phyloP scores from a whole-genome alignment of 2,888 invertebrate genomes.

The Crocallis elinguaria region DNA sequence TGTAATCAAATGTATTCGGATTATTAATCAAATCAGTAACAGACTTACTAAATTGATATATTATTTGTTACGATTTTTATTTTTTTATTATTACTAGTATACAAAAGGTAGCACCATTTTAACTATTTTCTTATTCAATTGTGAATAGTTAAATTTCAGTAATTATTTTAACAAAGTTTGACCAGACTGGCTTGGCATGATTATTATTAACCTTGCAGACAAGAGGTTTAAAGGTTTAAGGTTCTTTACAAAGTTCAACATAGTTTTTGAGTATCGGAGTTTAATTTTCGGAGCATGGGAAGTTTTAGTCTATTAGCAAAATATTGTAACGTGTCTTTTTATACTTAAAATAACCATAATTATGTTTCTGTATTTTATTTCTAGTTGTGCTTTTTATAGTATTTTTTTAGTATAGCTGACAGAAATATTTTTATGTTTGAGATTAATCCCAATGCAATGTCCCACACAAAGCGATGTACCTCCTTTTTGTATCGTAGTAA shows the following conservation, averaged over 20 bases:
- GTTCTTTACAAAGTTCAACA: not conserved
- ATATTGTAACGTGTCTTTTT: conserved; percentile 13
- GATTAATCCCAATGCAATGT: conserved; percentile 62
- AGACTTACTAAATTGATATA: no score
- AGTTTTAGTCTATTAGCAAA: conserved; percentile 19
- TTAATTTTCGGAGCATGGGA: not conserved
- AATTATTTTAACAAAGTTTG: no score
- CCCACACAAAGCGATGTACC: conserved; percentile 68
- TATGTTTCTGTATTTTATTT: not conserved
- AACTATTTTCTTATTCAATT: no score
- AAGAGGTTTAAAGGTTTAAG: no score
- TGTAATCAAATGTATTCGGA: no score
- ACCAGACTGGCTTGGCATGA: no score
- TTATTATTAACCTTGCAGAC: no score
- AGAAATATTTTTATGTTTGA: conserved; percentile 36
- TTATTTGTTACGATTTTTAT: no score
- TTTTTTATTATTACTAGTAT: no score
- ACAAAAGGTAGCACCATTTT: no score
- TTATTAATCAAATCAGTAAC: no score
- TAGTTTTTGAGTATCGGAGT: not conserved
- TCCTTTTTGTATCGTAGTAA: conserved; percentile 66
- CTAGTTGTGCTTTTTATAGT: conserved; percentile 15
- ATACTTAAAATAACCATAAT: conserved; percentile 1
- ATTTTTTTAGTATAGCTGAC: not conserved
- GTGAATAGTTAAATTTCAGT: no score